Conservation (phyloP, 2,113 vertebrate species). For the Bagarius yarrelli region DNA sequence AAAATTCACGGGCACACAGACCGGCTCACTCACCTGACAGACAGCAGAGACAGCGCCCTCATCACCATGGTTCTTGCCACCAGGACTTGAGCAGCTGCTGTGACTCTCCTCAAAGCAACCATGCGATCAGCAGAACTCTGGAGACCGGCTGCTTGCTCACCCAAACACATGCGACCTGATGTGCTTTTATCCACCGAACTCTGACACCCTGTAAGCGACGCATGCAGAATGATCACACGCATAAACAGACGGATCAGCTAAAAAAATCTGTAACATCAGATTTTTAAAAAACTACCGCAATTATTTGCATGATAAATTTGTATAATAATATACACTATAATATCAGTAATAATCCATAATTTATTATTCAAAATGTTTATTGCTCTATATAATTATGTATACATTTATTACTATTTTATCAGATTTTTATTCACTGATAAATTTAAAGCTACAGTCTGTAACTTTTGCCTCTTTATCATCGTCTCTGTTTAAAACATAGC, state of each 20-base stretch:
- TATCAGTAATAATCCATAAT: no score
- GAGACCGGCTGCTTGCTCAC: slow-evolving; percentile 90
- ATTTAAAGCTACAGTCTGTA: no score
- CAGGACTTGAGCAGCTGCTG: slow-evolving; percentile 91
- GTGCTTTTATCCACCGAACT: slow-evolving; percentile 92
- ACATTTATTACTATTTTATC: no score
- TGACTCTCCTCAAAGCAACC: slow-evolving; percentile 90
- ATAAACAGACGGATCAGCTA: background rate
- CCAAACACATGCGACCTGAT: slow-evolving; percentile 87
- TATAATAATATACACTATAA: no score
- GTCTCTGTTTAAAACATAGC: no score
- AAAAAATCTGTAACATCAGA: background rate
- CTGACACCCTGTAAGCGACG: slow-evolving; percentile 79
- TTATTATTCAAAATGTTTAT: no score
- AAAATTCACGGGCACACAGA: background rate
- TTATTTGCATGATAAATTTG: no score
- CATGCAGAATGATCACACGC: slow-evolving; percentile 17
- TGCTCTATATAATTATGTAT: no score
- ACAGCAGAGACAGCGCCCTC: slow-evolving; percentile 92
- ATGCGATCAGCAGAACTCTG: slow-evolving; percentile 89
- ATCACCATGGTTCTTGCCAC: slow-evolving; percentile 98
- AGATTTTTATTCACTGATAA: no score
- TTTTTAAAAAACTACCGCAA: no score
- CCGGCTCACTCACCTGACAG: slow-evolving; percentile 75
- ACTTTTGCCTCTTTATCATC: no score